These are phyloP conservation scores for Nannobrachium achirus DNA, from an alignment of 2,113 vertebrate genomes.

Conservation along the genomic window DNA sequence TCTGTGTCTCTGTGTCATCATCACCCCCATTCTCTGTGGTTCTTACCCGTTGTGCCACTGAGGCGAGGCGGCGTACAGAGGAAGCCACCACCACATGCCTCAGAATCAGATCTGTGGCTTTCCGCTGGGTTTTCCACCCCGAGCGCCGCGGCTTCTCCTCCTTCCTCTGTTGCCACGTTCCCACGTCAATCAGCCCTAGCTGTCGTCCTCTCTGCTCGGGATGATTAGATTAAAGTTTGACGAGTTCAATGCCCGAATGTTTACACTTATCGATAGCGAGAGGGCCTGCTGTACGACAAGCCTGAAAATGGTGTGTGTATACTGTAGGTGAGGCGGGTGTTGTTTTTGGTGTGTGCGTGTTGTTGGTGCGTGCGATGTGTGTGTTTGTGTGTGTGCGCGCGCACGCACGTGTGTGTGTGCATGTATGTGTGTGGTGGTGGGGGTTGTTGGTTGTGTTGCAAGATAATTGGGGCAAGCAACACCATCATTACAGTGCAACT, in stretches of 20 bases:
- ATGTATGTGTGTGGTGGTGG: background rate
- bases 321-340: background rate
- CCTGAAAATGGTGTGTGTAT: background rate
- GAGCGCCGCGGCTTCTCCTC: slow-evolving; percentile 22
- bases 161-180: slow-evolving; percentile 1
- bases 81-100: slow-evolving; percentile 13
- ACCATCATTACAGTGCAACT: no score
- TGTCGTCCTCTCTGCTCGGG: background rate
- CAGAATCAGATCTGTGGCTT: slow-evolving; percentile 31
- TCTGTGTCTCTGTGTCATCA: slow-evolving; percentile 6
- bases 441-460: no score
- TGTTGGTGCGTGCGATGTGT: background rate
- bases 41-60: background rate
- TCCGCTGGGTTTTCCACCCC: slow-evolving; percentile 11
- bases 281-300: slow-evolving; percentile 11
- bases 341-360: no score
- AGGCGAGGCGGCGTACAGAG: background rate
- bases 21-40: slow-evolving; percentile 22
- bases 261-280: slow-evolving; percentile 46
- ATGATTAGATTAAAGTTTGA: slow-evolving; percentile 43
- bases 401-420: background rate
- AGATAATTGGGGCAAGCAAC: no score
- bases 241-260: slow-evolving; percentile 41
- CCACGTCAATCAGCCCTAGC: slow-evolving; percentile 26
- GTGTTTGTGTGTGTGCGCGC: background rate